These are phyloP conservation scores for Enhydra lutris DNA, from an alignment of 2,113 vertebrate genomes.

Conservation along the genomic window DNA sequence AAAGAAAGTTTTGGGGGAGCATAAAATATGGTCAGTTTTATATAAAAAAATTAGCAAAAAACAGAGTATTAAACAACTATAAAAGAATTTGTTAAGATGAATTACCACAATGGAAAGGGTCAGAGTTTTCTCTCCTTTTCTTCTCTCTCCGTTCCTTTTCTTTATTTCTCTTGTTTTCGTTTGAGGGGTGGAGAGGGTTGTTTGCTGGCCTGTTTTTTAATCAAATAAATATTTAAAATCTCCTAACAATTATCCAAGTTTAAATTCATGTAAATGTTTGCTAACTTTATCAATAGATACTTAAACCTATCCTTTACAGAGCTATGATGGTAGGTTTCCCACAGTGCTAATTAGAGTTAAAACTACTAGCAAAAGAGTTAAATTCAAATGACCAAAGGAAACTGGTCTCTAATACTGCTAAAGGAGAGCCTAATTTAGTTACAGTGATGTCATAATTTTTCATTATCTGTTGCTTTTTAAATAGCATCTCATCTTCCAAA, in stretches of 20 bases:
- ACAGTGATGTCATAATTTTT: constrained; percentile 2
- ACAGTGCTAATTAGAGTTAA: background rate
- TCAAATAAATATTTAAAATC: background rate
- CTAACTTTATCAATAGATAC: background rate
- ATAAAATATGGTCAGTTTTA: background rate
- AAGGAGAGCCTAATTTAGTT: background rate
- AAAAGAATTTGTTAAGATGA: constrained; percentile 13
- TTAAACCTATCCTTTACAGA: background rate
- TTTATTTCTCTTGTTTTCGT: background rate
- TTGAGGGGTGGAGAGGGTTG: background rate
- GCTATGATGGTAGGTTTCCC: background rate
- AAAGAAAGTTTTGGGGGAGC: background rate
- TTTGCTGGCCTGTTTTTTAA: constrained; percentile 18
- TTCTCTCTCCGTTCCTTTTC: background rate
- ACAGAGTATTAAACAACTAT: background rate
- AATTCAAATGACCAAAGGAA: constrained; percentile 14
- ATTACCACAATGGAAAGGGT: background rate
- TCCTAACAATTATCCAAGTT: constrained; percentile 8
- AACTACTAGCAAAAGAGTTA: background rate
- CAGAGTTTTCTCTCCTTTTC: background rate
- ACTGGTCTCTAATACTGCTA: background rate
- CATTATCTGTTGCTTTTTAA: constrained; percentile 10
- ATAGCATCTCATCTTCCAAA: background rate
- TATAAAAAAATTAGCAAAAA: background rate
- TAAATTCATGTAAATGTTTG: constrained; percentile 31